These are phyloP conservation scores for Cuculus canorus DNA, from an alignment of 2,797 vertebrate genomes.

Conservation along the genomic window DNA sequence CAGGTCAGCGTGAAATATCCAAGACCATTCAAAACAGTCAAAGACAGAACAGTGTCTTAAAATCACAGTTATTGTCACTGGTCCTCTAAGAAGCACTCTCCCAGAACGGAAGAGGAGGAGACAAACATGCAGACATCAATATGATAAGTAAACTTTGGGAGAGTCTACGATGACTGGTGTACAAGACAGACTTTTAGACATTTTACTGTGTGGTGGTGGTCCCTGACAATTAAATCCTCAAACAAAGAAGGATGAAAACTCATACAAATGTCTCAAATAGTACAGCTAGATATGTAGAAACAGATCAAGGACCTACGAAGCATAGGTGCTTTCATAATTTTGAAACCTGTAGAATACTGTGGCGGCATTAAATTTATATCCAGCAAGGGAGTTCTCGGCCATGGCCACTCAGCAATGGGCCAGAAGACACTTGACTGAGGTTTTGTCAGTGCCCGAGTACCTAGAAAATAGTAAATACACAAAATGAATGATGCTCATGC, in stretches of 20 bases:
- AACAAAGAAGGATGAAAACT: not conserved
- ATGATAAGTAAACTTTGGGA: not conserved
- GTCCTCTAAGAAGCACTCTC: not conserved
- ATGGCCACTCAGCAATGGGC: not conserved
- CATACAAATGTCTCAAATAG: not conserved
- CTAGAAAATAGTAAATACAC: not conserved
- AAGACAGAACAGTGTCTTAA: not conserved
- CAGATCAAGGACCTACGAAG: not conserved
- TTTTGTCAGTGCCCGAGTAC: not conserved
- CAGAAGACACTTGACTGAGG: not conserved
- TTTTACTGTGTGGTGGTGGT: not conserved
- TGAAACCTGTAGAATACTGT: not conserved
- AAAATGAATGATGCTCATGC: not conserved
- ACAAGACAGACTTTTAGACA: not conserved
- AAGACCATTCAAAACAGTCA: not conserved
- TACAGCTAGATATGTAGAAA: not conserved
- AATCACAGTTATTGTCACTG: not conserved
- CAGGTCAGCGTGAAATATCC: not conserved
- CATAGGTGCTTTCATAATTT: not conserved
- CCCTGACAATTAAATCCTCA: not conserved
- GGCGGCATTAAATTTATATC: not conserved
- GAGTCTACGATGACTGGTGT: not conserved
- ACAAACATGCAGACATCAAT: not conserved
- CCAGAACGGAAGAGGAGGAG: not conserved
- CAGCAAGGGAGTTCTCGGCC: not conserved